phyloP scores from a whole-genome alignment of 2,888 invertebrate genomes.

The Lydus trimaculatus region DNA sequence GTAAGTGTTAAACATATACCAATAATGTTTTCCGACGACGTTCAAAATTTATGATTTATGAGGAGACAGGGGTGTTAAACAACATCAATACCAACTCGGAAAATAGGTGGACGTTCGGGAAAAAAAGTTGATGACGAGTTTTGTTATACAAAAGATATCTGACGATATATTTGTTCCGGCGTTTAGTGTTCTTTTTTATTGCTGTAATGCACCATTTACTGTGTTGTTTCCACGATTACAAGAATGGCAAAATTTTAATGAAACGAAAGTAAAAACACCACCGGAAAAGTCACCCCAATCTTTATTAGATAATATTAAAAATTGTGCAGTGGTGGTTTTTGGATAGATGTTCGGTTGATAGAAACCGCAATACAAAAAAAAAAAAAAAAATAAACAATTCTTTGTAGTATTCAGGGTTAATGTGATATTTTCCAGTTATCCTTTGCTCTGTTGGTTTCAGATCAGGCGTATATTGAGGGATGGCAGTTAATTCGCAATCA shows the following conservation, averaged over 20 bases:
- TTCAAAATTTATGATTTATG: conserved; percentile 55
- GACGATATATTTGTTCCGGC: neutral
- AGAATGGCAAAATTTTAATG: neutral
- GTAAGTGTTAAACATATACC: conserved; percentile 55
- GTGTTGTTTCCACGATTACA: neutral
- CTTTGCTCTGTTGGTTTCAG: neutral
- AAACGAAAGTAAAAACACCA: neutral
- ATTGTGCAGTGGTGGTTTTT: neutral
- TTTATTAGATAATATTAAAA: conserved; percentile 9
- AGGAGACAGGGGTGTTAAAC: conserved; percentile 34
- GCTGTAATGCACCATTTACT: neutral
- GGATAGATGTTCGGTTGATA: neutral
- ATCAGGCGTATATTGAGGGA: conserved; percentile 8
- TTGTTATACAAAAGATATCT: conserved; percentile 29
- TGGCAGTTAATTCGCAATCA: conserved; percentile 27
- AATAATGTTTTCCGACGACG: conserved; percentile 56
- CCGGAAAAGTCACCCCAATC: neutral
- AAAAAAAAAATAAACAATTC: neutral
- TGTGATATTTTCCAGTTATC: conserved; percentile 9
- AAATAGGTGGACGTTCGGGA: conserved; percentile 32
- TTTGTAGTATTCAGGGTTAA: neutral
- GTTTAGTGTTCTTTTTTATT: neutral
- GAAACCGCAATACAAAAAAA: neutral
- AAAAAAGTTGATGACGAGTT: conserved; percentile 43
- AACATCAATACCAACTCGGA: conserved; percentile 19